phyloP scores from a whole-genome alignment of 2,113 vertebrate genomes.

The Microcebus tavaratra region DNA sequence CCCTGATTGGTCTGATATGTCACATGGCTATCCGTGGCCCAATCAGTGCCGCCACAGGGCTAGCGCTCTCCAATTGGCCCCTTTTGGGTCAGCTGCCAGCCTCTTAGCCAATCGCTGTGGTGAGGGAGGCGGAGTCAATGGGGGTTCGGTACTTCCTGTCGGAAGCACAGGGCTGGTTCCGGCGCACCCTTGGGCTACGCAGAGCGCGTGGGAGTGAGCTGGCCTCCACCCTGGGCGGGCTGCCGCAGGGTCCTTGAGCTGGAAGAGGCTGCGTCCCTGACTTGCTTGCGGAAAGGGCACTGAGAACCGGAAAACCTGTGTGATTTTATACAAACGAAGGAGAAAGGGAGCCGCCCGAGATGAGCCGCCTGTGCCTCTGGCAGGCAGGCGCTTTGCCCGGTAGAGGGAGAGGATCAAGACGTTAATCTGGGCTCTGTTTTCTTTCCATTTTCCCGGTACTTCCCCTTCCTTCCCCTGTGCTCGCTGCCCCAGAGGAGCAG shows the following conservation, averaged over 20 bases:
- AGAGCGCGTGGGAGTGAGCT: neutral
- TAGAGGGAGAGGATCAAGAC: neutral
- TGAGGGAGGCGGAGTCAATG: neutral
- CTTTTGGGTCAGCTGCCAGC: neutral
- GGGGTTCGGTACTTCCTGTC: too few species aligned
- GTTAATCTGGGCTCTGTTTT: neutral
- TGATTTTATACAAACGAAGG: neutral
- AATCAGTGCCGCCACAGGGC: neutral
- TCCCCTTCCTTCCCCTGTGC: neutral
- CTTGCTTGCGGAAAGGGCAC: too few species aligned
- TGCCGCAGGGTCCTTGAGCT: neutral
- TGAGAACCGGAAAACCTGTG: neutral
- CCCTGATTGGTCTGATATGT: neutral
- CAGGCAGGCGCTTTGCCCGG: neutral
- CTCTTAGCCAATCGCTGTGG: neutral
- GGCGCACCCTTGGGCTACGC: accelerated
- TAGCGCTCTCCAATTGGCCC: neutral
- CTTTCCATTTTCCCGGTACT: neutral
- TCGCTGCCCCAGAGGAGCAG: neutral
- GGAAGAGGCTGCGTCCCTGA: neutral
- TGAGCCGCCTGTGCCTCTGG: neutral
- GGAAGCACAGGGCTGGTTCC: too few species aligned
- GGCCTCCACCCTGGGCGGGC: neutral
- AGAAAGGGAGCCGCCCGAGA: neutral
- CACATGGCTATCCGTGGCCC: neutral